A percentile compares a stretch with the other conserved stretches of the same genome.
These are phyloP conservation scores for Eutolmus rufibarbis DNA, from an alignment of 2,888 invertebrate genomes.

Conservation along the genomic window DNA sequence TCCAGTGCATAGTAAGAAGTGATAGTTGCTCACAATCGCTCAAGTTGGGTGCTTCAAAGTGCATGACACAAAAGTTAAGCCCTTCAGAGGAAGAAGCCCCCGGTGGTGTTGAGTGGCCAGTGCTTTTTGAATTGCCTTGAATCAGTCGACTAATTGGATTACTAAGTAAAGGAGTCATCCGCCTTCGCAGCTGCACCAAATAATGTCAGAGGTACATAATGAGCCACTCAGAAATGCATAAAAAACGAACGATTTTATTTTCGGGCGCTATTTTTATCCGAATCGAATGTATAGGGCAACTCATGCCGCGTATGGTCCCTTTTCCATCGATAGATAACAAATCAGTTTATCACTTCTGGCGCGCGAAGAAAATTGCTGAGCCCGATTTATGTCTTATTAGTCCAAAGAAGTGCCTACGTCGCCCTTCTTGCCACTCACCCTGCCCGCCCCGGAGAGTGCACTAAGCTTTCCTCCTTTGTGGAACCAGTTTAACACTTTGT, in stretches of 20 bases:
- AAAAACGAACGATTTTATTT: not conserved
- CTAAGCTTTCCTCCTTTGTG: not conserved
- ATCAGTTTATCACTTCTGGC: not conserved
- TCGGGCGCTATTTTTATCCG: not conserved
- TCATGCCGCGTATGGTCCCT: not conserved
- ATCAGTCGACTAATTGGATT: conserved; percentile 1
- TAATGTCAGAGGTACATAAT: conserved; percentile 3
- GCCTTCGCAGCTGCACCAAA: not conserved
- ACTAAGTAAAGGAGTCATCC: not conserved
- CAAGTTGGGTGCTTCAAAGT: not conserved
- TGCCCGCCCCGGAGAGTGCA: not conserved
- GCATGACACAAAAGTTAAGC: not conserved
- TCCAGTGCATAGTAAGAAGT: not conserved
- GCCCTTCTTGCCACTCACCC: not conserved
- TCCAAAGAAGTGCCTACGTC: not conserved
- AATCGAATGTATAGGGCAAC: not conserved
- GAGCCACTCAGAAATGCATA: not conserved
- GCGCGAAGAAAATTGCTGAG: not conserved
- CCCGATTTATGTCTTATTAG: not conserved
- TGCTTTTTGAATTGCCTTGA: not conserved
- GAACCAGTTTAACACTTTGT: not conserved
- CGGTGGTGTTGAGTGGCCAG: not conserved
- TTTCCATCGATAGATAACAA: not conserved
- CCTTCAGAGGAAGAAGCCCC: not conserved
- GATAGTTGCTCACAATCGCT: not conserved